A percentile compares a stretch with the other conserved stretches of the same genome.
phyloP scores from a whole-genome alignment of 1,140 invertebrate genomes.

The Leucophenga varia region DNA sequence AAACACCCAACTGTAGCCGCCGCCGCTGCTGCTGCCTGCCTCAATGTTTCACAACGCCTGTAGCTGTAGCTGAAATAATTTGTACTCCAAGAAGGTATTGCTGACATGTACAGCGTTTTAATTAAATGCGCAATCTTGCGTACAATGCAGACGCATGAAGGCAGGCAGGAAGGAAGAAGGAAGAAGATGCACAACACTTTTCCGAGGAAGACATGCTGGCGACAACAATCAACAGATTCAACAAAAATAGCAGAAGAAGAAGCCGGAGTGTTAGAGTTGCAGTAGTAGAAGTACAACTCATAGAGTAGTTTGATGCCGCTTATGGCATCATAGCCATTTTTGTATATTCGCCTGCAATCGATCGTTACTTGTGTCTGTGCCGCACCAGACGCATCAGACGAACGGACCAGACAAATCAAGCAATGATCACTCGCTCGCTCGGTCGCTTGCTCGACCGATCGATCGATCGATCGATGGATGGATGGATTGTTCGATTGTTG shows the following conservation, averaged over 20 bases:
- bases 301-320: slow-evolving; percentile 9
- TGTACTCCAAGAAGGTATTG: slow-evolving; percentile 12
- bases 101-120: slow-evolving; percentile 22
- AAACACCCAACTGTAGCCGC: slow-evolving; percentile 31
- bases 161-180: slow-evolving; percentile 11
- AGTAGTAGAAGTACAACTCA: no score
- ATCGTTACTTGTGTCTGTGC: slow-evolving; percentile 38
- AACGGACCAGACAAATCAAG: no score
- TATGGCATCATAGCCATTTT: neutral
- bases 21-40: neutral
- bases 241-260: slow-evolving; percentile 12
- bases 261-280: no score
- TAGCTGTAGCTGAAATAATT: slow-evolving; percentile 2
- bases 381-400: no score
- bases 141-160: neutral
- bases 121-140: slow-evolving; percentile 44
- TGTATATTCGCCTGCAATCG: slow-evolving; percentile 19
- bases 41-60: neutral
- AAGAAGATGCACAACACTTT: slow-evolving; percentile 25
- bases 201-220: slow-evolving; percentile 51
- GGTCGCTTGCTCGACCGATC: slow-evolving; percentile 8
- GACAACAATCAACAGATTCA: slow-evolving; percentile 31
- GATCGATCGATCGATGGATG: slow-evolving; percentile 35
- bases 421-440: no score
- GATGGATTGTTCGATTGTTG: slow-evolving; percentile 20